Evolutionary conservation across 2,113 vertebrate species (phyloP).

Genomic region (Corythoichthys intestinalis): DNA sequence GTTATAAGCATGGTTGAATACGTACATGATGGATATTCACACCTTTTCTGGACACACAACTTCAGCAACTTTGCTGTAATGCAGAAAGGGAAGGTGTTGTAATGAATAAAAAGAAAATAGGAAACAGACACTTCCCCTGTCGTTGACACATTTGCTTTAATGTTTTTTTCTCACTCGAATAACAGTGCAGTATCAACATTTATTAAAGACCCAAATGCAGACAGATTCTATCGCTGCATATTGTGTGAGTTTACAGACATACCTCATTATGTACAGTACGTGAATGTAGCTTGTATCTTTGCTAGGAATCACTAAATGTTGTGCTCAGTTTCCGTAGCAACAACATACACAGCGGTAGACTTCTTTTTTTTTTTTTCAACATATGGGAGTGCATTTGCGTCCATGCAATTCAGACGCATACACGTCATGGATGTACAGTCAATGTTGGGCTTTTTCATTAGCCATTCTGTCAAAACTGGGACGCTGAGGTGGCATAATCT

Average conservation of each 20-base stretch:
- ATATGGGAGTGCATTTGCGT: not conserved
- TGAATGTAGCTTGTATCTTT: constrained; percentile 36
- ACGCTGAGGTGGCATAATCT: constrained; percentile 16
- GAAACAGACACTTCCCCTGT: constrained; percentile 70
- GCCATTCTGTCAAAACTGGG: constrained; percentile 43
- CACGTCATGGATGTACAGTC: constrained; percentile 5
- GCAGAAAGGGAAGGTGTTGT: constrained; percentile 43
- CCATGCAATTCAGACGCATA: not conserved
- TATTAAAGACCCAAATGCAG: not conserved
- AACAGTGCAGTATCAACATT: not conserved
- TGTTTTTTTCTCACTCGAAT: not conserved
- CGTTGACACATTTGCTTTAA: constrained; percentile 35
- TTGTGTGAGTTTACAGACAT: constrained; percentile 29
- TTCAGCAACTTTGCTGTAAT: constrained; percentile 22
- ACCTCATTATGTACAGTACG: constrained; percentile 44
- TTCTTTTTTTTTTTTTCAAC: not conserved
- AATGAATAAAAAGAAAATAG: constrained; percentile 59
- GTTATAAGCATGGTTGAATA: constrained; percentile 13
- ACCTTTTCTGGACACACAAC: not conserved
- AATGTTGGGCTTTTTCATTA: constrained; percentile 30
- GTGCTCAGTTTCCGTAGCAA: constrained; percentile 2
- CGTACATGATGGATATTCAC: not conserved
- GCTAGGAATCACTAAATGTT: constrained; percentile 19
- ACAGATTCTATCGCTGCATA: not conserved
- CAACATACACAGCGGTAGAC: not conserved